Percentiles rank a stretch among this genome's conserved stretches.
Evolutionary conservation across 2,888 invertebrate genomes (phyloP).

Genomic region (Epirrhoe alternata): DNA sequence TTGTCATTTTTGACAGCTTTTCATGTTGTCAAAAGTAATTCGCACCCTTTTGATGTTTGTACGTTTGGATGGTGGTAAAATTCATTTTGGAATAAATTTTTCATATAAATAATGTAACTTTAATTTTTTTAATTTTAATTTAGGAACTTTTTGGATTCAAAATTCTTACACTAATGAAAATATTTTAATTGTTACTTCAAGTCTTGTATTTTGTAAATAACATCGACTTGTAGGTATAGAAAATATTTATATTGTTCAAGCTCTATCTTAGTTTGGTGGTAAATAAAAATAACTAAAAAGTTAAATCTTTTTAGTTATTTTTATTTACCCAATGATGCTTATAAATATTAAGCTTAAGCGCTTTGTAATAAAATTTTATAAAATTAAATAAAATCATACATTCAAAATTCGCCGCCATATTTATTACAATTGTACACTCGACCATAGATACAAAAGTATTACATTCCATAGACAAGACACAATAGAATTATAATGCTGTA

Average conservation of each 20-base stretch:
- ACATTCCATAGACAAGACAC: constrained; percentile 47
- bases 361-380: constrained; percentile 1
- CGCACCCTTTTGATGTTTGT: constrained; percentile 70
- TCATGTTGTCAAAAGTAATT: constrained; percentile 72
- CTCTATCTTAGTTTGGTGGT: too few relatives aligned
- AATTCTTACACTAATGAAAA: too few relatives aligned
- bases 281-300: too few relatives aligned
- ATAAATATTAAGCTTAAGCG: too few relatives aligned
- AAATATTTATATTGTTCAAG: too few relatives aligned
- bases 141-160: too few relatives aligned
- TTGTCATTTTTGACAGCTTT: constrained; percentile 80
- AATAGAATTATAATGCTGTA: constrained; percentile 50
- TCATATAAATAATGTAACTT: background rate
- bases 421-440: constrained; percentile 46
- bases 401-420: constrained; percentile 44
- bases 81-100: constrained; percentile 30
- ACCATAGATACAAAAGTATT: constrained; percentile 50
- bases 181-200: too few relatives aligned
- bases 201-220: too few relatives aligned
- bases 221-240: too few relatives aligned
- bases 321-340: too few relatives aligned
- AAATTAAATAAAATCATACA: constrained; percentile 21
- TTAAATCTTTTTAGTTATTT: too few relatives aligned
- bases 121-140: background rate
- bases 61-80: constrained; percentile 36